phyloP scores from a whole-genome alignment of 92 coral and sea anemone species.

The Epizoanthus illoricatus region DNA sequence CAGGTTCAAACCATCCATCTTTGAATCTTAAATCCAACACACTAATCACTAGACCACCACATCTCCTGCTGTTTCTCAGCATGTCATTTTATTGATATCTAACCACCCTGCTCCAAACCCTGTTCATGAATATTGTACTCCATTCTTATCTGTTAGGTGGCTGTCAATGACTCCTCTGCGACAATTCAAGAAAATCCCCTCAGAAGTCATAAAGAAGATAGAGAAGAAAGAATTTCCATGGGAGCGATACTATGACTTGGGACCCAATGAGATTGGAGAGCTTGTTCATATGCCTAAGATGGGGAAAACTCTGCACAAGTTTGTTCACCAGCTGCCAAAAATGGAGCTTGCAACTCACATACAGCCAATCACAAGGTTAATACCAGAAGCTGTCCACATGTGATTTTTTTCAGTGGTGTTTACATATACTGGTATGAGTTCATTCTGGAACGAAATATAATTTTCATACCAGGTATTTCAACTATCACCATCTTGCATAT shows the following conservation, averaged over 20 bases:
- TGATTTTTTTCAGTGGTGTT: too few species aligned
- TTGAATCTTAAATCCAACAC: too few species aligned
- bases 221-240: slow-evolving; percentile 99
- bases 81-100: neutral
- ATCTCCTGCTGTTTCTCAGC: neutral
- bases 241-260: slow-evolving; percentile 97
- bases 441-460: too few species aligned
- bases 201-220: slow-evolving; percentile 95
- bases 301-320: slow-evolving; percentile 96
- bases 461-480: neutral
- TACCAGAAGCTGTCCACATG: neutral
- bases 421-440: too few species aligned
- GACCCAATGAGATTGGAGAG: slow-evolving; percentile 98
- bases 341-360: slow-evolving; percentile 99
- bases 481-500: too few species aligned
- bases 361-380: slow-evolving; percentile 96
- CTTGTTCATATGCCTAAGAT: slow-evolving; percentile 99
- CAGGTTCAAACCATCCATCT: too few species aligned
- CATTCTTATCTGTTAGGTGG: slow-evolving; percentile 69
- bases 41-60: too few species aligned
- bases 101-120: neutral
- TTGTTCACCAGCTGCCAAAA: slow-evolving; percentile 98
- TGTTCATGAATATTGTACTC: neutral
- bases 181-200: slow-evolving; percentile 96
- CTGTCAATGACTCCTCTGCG: slow-evolving; percentile 97